phyloP scores from a whole-genome alignment of 2,797 vertebrate genomes.

The Ceryle rudis region DNA sequence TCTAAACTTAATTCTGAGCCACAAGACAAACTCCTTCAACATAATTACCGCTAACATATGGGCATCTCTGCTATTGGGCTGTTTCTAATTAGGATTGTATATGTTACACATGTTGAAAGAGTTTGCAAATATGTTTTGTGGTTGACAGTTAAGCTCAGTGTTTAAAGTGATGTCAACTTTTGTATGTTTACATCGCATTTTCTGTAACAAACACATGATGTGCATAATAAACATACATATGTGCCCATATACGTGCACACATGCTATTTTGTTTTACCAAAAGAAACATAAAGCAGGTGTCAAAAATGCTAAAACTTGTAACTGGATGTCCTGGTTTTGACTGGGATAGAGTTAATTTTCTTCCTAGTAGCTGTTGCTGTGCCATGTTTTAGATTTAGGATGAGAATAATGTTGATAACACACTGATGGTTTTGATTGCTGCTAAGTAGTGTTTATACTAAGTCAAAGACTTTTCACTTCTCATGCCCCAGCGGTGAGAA shows the following conservation, averaged over 20 bases:
- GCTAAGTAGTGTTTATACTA: background rate
- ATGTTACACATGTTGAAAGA: conserved; percentile 60
- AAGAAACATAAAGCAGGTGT: conserved; percentile 56
- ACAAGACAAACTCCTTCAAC: conserved; percentile 40
- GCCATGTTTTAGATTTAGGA: background rate
- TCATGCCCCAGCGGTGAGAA: background rate
- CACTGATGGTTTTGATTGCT: too few relatives aligned
- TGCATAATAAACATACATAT: conserved; percentile 44
- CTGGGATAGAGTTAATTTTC: background rate
- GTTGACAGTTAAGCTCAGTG: conserved; percentile 52
- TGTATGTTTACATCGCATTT: conserved; percentile 40
- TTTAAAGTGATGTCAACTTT: conserved; percentile 57
- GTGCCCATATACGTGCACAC: background rate
- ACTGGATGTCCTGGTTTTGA: background rate
- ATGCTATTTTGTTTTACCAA: background rate
- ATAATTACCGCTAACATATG: conserved; percentile 23
- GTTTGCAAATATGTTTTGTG: conserved; percentile 59
- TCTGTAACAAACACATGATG: conserved; percentile 12
- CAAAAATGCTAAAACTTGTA: background rate
- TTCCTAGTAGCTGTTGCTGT: background rate
- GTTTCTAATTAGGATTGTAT: conserved; percentile 58
- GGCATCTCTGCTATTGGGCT: conserved; percentile 31
- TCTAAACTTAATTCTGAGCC: background rate
- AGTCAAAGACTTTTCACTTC: background rate
- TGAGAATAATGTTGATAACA: background rate